Percentiles rank a stretch among this genome's conserved stretches.
These are phyloP conservation scores for Euproctis similis DNA, from an alignment of 2,888 invertebrate species.

Conservation along the genomic window DNA sequence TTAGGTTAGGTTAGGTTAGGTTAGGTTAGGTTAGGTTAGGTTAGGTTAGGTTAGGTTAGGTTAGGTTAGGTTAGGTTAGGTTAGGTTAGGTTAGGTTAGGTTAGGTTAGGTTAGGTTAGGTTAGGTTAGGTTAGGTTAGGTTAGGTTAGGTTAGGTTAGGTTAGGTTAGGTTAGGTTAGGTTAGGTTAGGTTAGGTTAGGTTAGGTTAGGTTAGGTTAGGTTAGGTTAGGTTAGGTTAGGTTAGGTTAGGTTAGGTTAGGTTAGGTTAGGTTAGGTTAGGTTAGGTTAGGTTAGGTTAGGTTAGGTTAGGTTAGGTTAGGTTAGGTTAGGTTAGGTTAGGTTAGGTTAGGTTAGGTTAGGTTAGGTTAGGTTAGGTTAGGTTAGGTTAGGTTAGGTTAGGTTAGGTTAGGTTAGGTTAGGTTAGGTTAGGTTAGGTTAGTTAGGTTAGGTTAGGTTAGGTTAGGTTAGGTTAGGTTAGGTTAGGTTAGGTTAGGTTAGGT, in stretches of 20 bases:
- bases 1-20: too few species aligned
- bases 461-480: constrained; percentile 11
- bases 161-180: too few species aligned
- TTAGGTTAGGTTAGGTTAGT: constrained; percentile 7
- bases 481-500: constrained; percentile 10
- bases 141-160: too few species aligned
- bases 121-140: too few species aligned
- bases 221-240: constrained; percentile 13
- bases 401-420: constrained; percentile 12
- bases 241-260: constrained; percentile 12
- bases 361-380: constrained; percentile 13
- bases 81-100: too few species aligned
- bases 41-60: too few species aligned
- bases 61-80: too few species aligned
- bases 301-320: constrained; percentile 15
- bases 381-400: constrained; percentile 9
- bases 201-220: constrained; percentile 8
- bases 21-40: too few species aligned
- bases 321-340: constrained; percentile 12
- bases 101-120: too few species aligned
- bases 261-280: constrained; percentile 8
- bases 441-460: constrained; percentile 9
- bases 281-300: constrained; percentile 8
- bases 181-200: not conserved
- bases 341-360: constrained; percentile 13